These are phyloP conservation scores for Drosophila ambigua DNA, from an alignment of 1,140 invertebrate species.

Conservation along the genomic window DNA sequence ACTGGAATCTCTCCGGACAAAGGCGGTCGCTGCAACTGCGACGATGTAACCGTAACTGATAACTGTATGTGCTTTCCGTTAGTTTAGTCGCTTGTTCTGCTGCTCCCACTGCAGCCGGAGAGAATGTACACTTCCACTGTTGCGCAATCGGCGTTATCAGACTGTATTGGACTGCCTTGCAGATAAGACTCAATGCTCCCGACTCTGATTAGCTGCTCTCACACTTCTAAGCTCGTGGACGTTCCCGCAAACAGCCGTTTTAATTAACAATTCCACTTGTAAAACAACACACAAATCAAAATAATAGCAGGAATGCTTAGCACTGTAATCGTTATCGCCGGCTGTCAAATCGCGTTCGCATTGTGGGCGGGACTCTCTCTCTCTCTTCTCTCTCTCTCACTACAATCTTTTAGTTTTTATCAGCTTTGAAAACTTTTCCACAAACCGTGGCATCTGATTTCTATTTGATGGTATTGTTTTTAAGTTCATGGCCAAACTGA, in stretches of 20 bases:
- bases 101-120: constrained; percentile 16
- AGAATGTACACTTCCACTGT: constrained; percentile 22
- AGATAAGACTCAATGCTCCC: constrained; percentile 53
- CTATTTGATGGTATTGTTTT: constrained; percentile 10
- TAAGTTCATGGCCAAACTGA: constrained; percentile 60
- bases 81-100: not conserved
- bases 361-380: constrained; percentile 20
- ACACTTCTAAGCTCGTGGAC: not conserved
- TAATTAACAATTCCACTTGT: constrained; percentile 40
- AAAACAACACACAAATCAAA: constrained; percentile 7
- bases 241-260: constrained; percentile 5
- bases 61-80: constrained; percentile 51
- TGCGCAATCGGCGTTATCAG: constrained; percentile 70
- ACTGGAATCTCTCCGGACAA: too few relatives aligned
- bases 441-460: not conserved
- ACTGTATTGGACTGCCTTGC: constrained; percentile 22
- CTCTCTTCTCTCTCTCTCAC: not conserved
- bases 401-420: constrained; percentile 27
- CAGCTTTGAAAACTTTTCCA: constrained; percentile 52
- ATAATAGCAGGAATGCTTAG: constrained; percentile 17
- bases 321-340: constrained; percentile 69
- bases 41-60: constrained; percentile 49
- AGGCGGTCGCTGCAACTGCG: constrained; percentile 16
- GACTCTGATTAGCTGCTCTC: constrained; percentile 28
- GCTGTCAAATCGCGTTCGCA: constrained; percentile 33